Evolutionary conservation across 2,888 invertebrate genomes (phyloP).

Genomic region (Diarsia rubi): DNA sequence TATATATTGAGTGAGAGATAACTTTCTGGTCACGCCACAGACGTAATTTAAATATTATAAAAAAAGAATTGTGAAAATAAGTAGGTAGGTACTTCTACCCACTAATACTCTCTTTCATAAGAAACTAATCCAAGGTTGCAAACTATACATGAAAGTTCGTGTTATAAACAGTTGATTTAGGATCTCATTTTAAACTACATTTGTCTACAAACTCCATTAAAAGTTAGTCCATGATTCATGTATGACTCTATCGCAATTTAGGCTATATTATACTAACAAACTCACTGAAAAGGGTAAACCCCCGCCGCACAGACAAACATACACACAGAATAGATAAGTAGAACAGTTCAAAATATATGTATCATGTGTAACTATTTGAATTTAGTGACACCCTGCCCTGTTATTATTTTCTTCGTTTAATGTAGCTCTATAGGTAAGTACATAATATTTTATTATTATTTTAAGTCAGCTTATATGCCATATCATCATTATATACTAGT

Average conservation of each 20-base stretch:
- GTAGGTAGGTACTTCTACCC: background rate
- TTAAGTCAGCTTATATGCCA: no score
- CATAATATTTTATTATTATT: background rate
- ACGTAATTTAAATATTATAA: no score
- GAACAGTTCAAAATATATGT: background rate
- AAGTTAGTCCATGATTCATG: constrained; percentile 34
- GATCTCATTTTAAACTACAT: background rate
- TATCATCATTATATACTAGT: no score
- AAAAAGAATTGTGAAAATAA: no score
- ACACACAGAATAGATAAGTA: background rate
- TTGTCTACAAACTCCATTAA: constrained; percentile 28
- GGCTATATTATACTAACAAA: constrained; percentile 7
- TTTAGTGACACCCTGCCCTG: background rate
- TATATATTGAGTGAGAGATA: background rate
- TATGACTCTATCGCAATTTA: background rate
- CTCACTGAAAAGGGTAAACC: background rate
- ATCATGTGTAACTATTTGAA: background rate
- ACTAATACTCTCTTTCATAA: background rate
- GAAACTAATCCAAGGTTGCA: background rate
- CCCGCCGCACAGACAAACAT: background rate
- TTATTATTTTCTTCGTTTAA: background rate
- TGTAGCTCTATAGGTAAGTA: background rate
- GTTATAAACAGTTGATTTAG: constrained; percentile 2
- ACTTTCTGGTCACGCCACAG: no score
- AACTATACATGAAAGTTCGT: background rate